Percentiles rank a stretch among this genome's conserved stretches.
Evolutionary conservation across 2,797 vertebrate species (phyloP).

Genomic region (Scarus forsteni): DNA sequence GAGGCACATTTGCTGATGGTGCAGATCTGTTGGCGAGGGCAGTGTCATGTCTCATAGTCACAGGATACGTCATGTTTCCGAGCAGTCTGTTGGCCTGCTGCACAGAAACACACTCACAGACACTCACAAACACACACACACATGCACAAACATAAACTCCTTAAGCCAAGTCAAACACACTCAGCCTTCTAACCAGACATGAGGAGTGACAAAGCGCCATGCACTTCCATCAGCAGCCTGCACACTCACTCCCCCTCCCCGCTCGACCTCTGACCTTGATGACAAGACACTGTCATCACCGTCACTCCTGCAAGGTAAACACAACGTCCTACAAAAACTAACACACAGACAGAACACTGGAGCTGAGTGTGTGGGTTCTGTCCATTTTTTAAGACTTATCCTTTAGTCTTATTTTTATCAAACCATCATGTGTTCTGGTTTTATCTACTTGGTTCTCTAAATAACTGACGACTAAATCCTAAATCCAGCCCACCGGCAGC

Average conservation of each 20-base stretch:
- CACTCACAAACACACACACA: conserved; percentile 21
- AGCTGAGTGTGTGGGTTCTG: conserved; percentile 24
- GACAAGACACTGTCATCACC: conserved; percentile 84
- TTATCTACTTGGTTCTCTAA: conserved; percentile 45
- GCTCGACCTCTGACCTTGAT: conserved; percentile 77
- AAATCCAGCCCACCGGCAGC: conserved; percentile 50
- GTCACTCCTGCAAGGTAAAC: conserved; percentile 81
- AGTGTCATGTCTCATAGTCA: conserved; percentile 48
- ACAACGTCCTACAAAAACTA: conserved; percentile 62
- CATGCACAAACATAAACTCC: conserved; percentile 27
- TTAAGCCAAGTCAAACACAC: conserved; percentile 53
- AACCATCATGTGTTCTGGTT: conserved; percentile 19
- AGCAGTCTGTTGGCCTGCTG: conserved; percentile 52
- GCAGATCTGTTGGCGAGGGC: conserved; percentile 39
- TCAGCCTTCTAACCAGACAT: conserved; percentile 44
- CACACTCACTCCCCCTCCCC: conserved; percentile 51
- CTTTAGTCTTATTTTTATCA: conserved; percentile 22
- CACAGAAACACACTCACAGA: conserved; percentile 38
- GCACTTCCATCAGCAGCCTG: conserved; percentile 72
- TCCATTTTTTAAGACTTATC: conserved; percentile 36
- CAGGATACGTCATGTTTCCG: conserved; percentile 49
- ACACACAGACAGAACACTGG: conserved; percentile 53
- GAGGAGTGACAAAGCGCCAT: conserved; percentile 74
- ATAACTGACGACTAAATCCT: conserved; percentile 36
- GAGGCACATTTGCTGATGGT: conserved; percentile 29